Conservation (phyloP, 2,888 invertebrate species). For the Cryptosula pallasiana region DNA sequence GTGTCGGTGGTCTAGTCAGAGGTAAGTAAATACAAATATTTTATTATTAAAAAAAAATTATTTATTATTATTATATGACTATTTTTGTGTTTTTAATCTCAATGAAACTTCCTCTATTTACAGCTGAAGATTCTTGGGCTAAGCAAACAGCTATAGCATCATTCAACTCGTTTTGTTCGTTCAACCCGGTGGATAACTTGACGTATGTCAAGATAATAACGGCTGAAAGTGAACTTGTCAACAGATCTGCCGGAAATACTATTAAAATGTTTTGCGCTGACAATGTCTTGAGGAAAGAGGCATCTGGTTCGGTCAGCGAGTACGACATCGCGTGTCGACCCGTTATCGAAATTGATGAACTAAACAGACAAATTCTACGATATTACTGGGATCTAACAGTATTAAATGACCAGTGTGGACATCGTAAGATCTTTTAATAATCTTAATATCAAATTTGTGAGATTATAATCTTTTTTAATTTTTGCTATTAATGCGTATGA, state of each 20-base stretch:
- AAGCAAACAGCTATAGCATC: not conserved
- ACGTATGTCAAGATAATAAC: not conserved
- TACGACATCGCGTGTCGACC: not conserved
- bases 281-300: not conserved
- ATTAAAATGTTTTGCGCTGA: not conserved
- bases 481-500: too few species aligned
- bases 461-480: too few species aligned
- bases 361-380: not conserved
- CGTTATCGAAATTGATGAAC: not conserved
- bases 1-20: too few species aligned
- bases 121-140: too few species aligned
- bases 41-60: too few species aligned
- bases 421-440: too few species aligned
- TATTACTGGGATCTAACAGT: not conserved
- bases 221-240: not conserved
- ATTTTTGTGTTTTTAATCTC: too few species aligned
- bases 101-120: too few species aligned
- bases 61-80: too few species aligned
- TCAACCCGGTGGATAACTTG: not conserved
- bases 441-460: too few species aligned
- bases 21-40: too few species aligned
- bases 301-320: too few species aligned
- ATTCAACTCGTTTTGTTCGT: not conserved
- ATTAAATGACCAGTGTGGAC: not conserved
- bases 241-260: not conserved